Evolutionary conservation across 2,113 vertebrate genomes (phyloP).

Genomic region (Oophaga pumilio): DNA sequence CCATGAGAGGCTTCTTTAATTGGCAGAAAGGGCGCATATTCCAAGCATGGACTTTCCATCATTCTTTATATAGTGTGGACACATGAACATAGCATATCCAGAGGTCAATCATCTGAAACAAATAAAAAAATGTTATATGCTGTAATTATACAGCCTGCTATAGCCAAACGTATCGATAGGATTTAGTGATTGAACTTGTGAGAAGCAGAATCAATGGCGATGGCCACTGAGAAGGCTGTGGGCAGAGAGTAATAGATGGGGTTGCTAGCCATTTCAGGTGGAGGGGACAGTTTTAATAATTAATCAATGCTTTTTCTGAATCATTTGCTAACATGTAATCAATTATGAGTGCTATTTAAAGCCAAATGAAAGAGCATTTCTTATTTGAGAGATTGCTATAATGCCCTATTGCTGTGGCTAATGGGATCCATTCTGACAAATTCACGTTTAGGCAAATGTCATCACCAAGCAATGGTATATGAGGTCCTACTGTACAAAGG

Average conservation of each 20-base stretch:
- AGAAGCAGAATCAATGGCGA: conserved; percentile 3
- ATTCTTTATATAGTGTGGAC: neutral
- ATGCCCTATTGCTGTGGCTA: neutral
- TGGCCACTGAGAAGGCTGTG: neutral
- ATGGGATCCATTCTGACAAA: neutral
- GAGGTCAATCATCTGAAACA: neutral
- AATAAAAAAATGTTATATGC: neutral
- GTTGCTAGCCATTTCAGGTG: neutral
- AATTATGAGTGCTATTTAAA: conserved; percentile 8
- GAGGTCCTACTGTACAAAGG: neutral
- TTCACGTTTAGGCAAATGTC: neutral
- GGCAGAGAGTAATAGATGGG: neutral
- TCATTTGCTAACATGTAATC: conserved; percentile 9
- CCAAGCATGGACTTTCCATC: neutral
- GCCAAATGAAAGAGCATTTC: neutral
- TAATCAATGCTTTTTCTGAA: neutral
- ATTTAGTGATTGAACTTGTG: neutral
- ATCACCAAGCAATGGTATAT: neutral
- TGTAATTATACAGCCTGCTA: neutral
- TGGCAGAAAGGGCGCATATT: neutral
- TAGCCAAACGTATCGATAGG: neutral
- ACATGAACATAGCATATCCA: neutral
- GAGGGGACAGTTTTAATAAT: neutral
- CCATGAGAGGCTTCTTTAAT: neutral
- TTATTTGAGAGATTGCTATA: neutral